Percentiles rank a stretch among this genome's conserved stretches.
Evolutionary conservation across 2,888 invertebrate species (phyloP).

Genomic region (Hyppa rectilinea): DNA sequence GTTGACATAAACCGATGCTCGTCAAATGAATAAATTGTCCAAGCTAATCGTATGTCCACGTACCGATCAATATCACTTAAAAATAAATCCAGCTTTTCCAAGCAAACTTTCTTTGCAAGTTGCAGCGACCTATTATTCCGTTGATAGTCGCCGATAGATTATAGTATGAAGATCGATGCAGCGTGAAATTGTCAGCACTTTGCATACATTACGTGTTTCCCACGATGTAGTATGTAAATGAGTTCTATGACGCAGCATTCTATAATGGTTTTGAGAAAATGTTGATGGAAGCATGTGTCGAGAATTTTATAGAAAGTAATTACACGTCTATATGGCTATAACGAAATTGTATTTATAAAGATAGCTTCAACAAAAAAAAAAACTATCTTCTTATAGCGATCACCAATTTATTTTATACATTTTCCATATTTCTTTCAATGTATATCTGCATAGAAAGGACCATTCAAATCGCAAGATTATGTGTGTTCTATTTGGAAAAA

Average conservation of each 20-base stretch:
- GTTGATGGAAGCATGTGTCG: slow-evolving; percentile 21
- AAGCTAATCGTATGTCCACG: slow-evolving; percentile 16
- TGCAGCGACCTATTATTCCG: slow-evolving; percentile 55
- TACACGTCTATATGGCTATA: not conserved
- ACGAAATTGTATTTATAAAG: not conserved
- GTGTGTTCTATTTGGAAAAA: not conserved
- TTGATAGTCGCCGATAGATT: slow-evolving; percentile 57
- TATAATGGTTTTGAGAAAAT: slow-evolving; percentile 46
- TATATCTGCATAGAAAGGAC: not conserved
- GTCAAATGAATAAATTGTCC: slow-evolving; percentile 25
- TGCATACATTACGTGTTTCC: slow-evolving; percentile 65
- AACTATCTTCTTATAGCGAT: not conserved
- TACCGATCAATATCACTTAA: slow-evolving; percentile 55
- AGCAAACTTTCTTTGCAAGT: slow-evolving; percentile 55
- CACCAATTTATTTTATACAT: not conserved
- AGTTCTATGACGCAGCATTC: slow-evolving; percentile 53
- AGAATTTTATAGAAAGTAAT: slow-evolving; percentile 21
- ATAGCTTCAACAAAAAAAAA: not conserved
- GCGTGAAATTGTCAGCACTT: slow-evolving; percentile 64
- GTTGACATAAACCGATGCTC: not conserved
- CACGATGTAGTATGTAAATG: slow-evolving; percentile 51
- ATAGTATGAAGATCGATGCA: slow-evolving; percentile 60
- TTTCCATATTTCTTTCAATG: not conserved
- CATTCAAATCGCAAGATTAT: not conserved
- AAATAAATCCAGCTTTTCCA: slow-evolving; percentile 53